phyloP scores from a whole-genome alignment of 2,113 vertebrate genomes.

The Craseonycteris thonglongyai region DNA sequence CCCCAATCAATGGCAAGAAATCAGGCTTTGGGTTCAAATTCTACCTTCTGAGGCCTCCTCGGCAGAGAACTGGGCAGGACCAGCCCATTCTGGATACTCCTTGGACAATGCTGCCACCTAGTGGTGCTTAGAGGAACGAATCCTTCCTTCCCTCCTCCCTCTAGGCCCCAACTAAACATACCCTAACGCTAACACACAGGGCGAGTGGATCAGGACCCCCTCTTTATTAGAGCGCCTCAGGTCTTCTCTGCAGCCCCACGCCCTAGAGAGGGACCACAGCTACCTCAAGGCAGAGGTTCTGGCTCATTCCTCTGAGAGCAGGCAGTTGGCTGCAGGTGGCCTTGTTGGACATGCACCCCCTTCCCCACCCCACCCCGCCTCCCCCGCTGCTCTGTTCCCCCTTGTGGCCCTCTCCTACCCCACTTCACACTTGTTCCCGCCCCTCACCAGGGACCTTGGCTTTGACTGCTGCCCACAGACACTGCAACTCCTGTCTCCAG shows the following conservation, averaged over 20 bases:
- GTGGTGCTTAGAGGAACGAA: background rate
- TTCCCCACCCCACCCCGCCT: background rate
- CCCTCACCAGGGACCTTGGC: background rate
- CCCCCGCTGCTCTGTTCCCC: background rate
- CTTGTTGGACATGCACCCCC: background rate
- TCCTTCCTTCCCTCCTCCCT: background rate
- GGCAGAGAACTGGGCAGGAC: rapidly evolving
- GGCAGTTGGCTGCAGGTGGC: background rate
- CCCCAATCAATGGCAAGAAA: too few species aligned
- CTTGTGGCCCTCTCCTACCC: background rate
- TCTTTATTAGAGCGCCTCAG: background rate
- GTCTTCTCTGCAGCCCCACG: background rate
- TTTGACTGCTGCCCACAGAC: background rate
- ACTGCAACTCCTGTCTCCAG: background rate
- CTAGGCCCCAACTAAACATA: rapidly evolving
- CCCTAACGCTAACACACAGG: rapidly evolving
- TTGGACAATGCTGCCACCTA: conserved; percentile 50
- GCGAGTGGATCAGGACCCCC: background rate
- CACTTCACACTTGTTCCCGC: background rate
- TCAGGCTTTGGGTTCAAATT: background rate
- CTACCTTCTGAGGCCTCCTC: background rate
- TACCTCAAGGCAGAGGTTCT: background rate
- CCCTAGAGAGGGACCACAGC: background rate
- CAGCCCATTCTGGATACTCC: background rate
- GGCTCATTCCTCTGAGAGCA: background rate